Percentiles rank a stretch among this genome's conserved stretches.
Evolutionary conservation across 2,797 vertebrate genomes (phyloP).

Genomic region (Sparidentex hasta): DNA sequence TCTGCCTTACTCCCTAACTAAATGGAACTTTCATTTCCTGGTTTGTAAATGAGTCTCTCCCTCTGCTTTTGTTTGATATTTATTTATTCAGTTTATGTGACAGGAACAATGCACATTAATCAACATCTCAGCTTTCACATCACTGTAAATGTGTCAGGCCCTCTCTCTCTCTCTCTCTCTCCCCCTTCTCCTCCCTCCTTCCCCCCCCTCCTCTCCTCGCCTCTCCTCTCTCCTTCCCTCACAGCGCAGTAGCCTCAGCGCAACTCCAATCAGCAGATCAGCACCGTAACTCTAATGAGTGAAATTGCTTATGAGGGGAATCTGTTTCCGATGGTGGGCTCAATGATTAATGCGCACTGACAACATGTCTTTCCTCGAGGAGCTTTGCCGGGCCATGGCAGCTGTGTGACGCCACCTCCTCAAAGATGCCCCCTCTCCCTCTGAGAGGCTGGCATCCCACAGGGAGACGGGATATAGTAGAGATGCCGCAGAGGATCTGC

Average conservation of each 20-base stretch:
- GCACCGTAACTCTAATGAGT: slow-evolving; percentile 83
- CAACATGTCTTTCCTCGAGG: slow-evolving; percentile 84
- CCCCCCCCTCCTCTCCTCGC: slow-evolving; percentile 30
- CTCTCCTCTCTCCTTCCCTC: slow-evolving; percentile 56
- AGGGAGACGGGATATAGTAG: slow-evolving; percentile 69
- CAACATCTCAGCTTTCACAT: slow-evolving; percentile 81
- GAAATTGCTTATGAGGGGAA: slow-evolving; percentile 87
- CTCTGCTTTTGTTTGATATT: slow-evolving; percentile 76
- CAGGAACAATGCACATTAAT: slow-evolving; percentile 81
- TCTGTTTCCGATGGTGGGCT: slow-evolving; percentile 81
- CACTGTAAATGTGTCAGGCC: slow-evolving; percentile 76
- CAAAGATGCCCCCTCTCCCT: slow-evolving; percentile 63
- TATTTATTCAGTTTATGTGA: slow-evolving; percentile 82
- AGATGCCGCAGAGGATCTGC: slow-evolving; percentile 50
- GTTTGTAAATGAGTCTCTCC: slow-evolving; percentile 74
- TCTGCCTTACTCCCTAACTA: slow-evolving; percentile 66
- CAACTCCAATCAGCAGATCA: slow-evolving; percentile 79
- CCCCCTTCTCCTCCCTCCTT: slow-evolving; percentile 3
- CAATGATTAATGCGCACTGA: slow-evolving; percentile 85
- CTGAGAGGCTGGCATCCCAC: slow-evolving; percentile 70
- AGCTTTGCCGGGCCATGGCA: slow-evolving; percentile 78
- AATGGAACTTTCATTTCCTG: slow-evolving; percentile 80
- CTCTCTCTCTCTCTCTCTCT: slow-evolving; percentile 23
- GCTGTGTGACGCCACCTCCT: slow-evolving; percentile 80
- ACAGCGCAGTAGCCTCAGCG: slow-evolving; percentile 65